A percentile compares a stretch with the other conserved stretches of the same genome.
Conservation (phyloP, 64 coral and sea anemone species). For the Actinia equina region DNA sequence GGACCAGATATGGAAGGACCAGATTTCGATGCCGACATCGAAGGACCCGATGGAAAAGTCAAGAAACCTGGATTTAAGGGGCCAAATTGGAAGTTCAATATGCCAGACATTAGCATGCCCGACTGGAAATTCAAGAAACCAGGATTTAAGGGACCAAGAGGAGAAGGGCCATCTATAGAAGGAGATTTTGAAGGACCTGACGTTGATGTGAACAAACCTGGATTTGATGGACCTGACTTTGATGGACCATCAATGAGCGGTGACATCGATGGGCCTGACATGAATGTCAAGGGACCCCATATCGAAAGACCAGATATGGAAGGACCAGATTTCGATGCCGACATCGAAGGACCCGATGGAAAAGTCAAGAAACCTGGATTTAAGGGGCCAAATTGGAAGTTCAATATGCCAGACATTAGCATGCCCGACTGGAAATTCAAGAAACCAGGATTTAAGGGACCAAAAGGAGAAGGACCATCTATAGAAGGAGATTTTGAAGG, state of each 20-base stretch:
- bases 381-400: neutral
- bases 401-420: neutral
- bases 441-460: slow-evolving; percentile 4
- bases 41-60: too few relatives aligned
- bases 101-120: neutral
- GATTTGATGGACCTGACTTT: neutral
- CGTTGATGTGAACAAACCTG: neutral
- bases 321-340: neutral
- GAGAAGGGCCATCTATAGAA: neutral
- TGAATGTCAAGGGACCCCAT: neutral
- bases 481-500: neutral
- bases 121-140: slow-evolving; percentile 18
- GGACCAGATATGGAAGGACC: slow-evolving; percentile 6
- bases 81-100: slow-evolving; percentile 16
- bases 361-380: slow-evolving; percentile 8
- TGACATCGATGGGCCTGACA: neutral
- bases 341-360: neutral
- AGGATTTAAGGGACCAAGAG: slow-evolving; percentile 12
- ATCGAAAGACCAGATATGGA: neutral
- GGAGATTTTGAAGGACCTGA: neutral
- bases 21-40: neutral
- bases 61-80: slow-evolving; percentile 13
- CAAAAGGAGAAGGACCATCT: neutral
- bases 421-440: neutral
- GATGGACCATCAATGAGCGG: neutral